Percentiles rank a stretch among this genome's conserved stretches.
These are phyloP conservation scores for Corella eumyota DNA, from an alignment of 23 tunicate species.

Conservation along the genomic window DNA sequence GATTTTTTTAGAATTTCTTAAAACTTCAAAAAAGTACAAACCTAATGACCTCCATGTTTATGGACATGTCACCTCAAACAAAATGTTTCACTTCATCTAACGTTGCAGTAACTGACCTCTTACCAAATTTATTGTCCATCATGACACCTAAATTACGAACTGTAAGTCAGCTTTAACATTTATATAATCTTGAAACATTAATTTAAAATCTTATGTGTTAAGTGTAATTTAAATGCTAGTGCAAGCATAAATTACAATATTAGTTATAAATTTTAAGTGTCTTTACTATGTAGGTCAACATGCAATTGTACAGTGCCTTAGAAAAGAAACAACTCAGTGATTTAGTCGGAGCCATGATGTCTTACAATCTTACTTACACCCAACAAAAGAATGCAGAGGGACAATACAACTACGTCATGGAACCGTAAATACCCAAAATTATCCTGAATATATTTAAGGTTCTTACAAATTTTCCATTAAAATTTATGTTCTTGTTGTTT, in stretches of 20 bases:
- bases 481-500: background rate
- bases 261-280: too few relatives aligned
- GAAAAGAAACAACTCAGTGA: slow-evolving; percentile 63
- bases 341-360: slow-evolving; percentile 55
- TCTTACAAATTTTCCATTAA: background rate
- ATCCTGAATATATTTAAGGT: background rate
- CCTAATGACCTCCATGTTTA: slow-evolving; percentile 26
- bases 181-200: background rate
- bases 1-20: slow-evolving; percentile 24
- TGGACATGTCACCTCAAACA: slow-evolving; percentile 57
- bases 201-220: too few relatives aligned
- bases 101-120: slow-evolving; percentile 32
- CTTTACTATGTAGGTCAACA: slow-evolving; percentile 74
- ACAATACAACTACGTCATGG: slow-evolving; percentile 62
- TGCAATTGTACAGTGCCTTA: slow-evolving; percentile 55
- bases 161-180: slow-evolving; percentile 18
- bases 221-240: too few relatives aligned
- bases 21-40: slow-evolving; percentile 52
- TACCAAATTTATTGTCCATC: slow-evolving; percentile 72
- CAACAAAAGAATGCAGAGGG: slow-evolving; percentile 77
- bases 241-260: too few relatives aligned
- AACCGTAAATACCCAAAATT: slow-evolving; percentile 54
- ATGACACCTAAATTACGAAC: slow-evolving; percentile 68
- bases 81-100: slow-evolving; percentile 41
- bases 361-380: slow-evolving; percentile 80